Evolutionary conservation across 2,888 invertebrate species (phyloP), one percentile per base, ranked within the genome.

Genomic region (Leptogaster cylindrica): DNA sequence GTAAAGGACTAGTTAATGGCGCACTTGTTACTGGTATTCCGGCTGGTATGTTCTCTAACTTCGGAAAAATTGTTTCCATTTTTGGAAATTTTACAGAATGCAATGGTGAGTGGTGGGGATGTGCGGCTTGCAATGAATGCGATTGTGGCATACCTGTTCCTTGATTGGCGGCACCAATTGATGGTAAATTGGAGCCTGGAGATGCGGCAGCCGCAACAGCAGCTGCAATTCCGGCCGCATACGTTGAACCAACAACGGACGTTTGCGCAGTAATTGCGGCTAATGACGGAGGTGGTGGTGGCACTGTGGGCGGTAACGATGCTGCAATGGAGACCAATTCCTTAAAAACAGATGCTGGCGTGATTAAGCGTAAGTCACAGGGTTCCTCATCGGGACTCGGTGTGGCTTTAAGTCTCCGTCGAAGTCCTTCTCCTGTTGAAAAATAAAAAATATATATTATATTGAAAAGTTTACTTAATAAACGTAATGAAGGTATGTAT

Each of bases 331-430:
- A 74, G 16, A 75, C 76, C 58, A 79, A 66, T 70, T 76, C 73
- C 52, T 74, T 77, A 67, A 79, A 74, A 70, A 70, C 74, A 71
- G 74, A 74, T 66, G 72, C 73, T 25, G 74, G 72, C 31, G 73
- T 74, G 46, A 74, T 72, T 41, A 78, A 73, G 41, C 81, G 76
- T 70, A 81, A 73, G 75, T 81, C 81, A 72, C 78, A 81, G 8
- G 81, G 81, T 69, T 81, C 68, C 68, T 76, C 78, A 70, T 76
- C 75, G 14, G 70, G 68, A 46, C 66, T 70, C 12, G 72, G 70
- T 27, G 71, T 65, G 27, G 71, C 65, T 36, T 70, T 65, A n/a
- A 18, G 55, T 50, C 63, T 63, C 27, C 18, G 46, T 14, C 64
- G 70, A 23, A 68, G 68, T 70, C 66, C 70, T 65, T 70, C 70